Percentiles rank a stretch among this genome's conserved stretches.
These are phyloP conservation scores for Lissonota sp. DNA, from an alignment of 2,888 invertebrate genomes.

Conservation along the genomic window DNA sequence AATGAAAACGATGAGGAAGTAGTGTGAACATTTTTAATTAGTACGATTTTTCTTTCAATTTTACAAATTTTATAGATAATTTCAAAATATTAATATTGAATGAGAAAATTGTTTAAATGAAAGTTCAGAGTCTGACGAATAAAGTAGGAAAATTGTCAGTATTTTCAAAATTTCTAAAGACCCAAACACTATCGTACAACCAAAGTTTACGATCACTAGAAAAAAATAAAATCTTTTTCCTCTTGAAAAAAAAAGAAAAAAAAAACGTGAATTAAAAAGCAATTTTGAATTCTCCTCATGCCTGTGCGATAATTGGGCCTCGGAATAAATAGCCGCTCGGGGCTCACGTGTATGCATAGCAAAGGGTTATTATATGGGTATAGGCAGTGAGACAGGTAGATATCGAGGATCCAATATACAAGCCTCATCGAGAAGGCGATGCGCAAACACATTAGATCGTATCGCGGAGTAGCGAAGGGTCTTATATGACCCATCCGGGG, in stretches of 20 bases:
- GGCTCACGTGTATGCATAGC: constrained; percentile 17
- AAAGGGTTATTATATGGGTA: constrained; percentile 12
- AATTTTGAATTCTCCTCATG: constrained; percentile 40
- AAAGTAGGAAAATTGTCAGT: too few relatives aligned
- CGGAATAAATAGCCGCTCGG: constrained; percentile 54
- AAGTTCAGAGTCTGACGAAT: too few relatives aligned
- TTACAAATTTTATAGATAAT: too few relatives aligned
- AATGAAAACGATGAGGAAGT: too few relatives aligned
- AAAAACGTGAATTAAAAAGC: constrained; percentile 9
- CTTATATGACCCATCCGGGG: constrained; percentile 48
- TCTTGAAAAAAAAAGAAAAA: not conserved
- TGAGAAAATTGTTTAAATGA: too few relatives aligned
- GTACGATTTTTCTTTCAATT: too few relatives aligned
- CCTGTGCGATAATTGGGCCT: constrained; percentile 53
- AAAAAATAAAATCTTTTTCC: not conserved
- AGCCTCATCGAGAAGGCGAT: not conserved
- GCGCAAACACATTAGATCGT: constrained; percentile 49
- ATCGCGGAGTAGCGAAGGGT: constrained; percentile 49
- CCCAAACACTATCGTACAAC: too few relatives aligned
- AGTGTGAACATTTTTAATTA: too few relatives aligned
- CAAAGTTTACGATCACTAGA: too few relatives aligned
- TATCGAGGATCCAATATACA: constrained; percentile 35
- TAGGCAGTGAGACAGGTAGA: constrained; percentile 19
- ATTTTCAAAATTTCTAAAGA: too few relatives aligned
- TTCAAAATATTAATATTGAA: too few relatives aligned